Evolutionary conservation across 1,140 invertebrate species (phyloP), one percentile per base, ranked within the genome.

Genomic region (Drosophila insularis): DNA sequence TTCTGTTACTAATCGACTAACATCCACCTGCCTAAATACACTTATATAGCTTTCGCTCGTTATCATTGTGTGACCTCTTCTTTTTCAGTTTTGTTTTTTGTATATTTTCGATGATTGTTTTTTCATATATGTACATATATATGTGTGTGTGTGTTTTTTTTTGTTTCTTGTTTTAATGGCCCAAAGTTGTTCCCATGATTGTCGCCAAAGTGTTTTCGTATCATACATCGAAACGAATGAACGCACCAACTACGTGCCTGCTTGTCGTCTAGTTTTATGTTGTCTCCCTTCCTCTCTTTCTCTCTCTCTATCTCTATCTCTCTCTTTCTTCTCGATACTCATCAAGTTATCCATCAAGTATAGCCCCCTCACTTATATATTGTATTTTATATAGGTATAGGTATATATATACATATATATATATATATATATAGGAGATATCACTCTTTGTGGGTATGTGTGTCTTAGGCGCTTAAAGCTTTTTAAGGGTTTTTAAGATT

Each of bases 401-500:
- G 2, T 46, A 43, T 43, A 14, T 2, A 19, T 46, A 10, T 40
- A 14, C 14, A 2, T 46, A 46, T 46, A 46, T 46, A 46, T 17
- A 17, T 46, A 19, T 46, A 19, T 50, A 21, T 17, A 17, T 58
- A 59, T 59, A 11, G 17, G 43, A 50, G 21, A 19, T 62, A 21
- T 67, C 39, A 53, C 59, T 63, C 46, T 56, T 32, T 56, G 56
- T 71, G 56, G 39, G 56, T 63, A 58, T 59, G 50, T 84, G 77
- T 81, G 74, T 85, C 78, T 87, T 89, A 89, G 84, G 84, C 84
- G 84, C 84, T 89, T 89, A 89, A 89, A 89, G 84, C 84, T 89
- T 89, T 89, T 89, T 89, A 89, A 89, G 84, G 84, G 84, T 89
- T 89, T 89, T 89, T 89, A 89, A 89, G 84, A 89, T 89, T 89